phyloP scores from a whole-genome alignment of 64 coral and sea anemone genomes.

The Platygyra sinensis region DNA sequence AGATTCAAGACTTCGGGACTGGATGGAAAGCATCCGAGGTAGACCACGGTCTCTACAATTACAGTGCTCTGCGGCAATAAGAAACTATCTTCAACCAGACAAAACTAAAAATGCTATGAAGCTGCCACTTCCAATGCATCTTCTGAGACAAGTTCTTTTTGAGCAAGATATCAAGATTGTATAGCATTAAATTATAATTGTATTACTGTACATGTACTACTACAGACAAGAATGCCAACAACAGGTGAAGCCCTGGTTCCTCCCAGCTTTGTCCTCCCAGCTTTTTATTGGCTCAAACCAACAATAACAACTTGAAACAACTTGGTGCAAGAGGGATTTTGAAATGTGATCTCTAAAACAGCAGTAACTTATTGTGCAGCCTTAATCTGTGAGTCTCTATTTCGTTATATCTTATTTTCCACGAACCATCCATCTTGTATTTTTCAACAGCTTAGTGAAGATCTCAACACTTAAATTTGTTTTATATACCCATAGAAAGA shows the following conservation, averaged over 20 bases:
- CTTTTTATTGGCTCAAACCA: too few relatives aligned
- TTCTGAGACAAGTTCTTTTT: slow-evolving; percentile 80
- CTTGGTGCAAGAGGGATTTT: not conserved
- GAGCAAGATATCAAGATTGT: slow-evolving; percentile 86
- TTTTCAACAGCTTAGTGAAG: not conserved
- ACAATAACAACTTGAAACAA: not conserved
- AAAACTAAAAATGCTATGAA: slow-evolving; percentile 90
- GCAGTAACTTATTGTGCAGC: too few relatives aligned
- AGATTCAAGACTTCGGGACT: slow-evolving; percentile 79
- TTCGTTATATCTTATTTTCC: too few relatives aligned
- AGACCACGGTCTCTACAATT: slow-evolving; percentile 77
- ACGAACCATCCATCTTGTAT: too few relatives aligned
- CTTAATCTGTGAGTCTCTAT: too few relatives aligned
- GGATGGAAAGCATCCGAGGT: slow-evolving; percentile 76
- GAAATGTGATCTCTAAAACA: not conserved
- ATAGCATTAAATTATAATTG: slow-evolving; percentile 63
- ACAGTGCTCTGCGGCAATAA: slow-evolving; percentile 76
- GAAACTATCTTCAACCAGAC: slow-evolving; percentile 80
- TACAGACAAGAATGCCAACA: not conserved
- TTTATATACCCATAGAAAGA: not conserved
- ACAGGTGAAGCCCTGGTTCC: slow-evolving; percentile 2
- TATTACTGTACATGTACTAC: not conserved
- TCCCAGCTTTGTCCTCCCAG: not conserved
- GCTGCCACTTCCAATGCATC: slow-evolving; percentile 68
- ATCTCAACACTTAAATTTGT: not conserved